Evolutionary conservation across 2,113 vertebrate species (phyloP), one percentile per base, ranked within the genome.

Genomic region (Larimichthys polyactis): DNA sequence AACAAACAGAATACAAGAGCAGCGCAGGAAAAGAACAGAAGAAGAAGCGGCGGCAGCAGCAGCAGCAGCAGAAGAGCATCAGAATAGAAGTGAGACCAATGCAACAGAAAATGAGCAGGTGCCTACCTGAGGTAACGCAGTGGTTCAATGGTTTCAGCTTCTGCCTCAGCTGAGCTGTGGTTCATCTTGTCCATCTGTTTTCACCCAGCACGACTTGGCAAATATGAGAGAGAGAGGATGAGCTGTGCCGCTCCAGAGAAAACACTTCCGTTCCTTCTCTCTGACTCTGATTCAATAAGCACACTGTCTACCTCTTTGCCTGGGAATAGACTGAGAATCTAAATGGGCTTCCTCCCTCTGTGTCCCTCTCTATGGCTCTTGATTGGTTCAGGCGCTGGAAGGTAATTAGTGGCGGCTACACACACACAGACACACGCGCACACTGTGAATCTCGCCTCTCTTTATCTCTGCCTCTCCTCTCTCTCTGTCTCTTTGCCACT

Each of bases 61-160:
- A 60, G 63, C 32, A 44, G 60, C 7, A 9, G 36, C 0, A 55
- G 17, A 48, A 62, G 79, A 75, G 55, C 36, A 71, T 17, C 11
- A 60, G 71, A 69, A 49, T 0, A 51, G 43, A 70, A 43, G 27
- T 16, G 48, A 49, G 14, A 24, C 0, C 15, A 15, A 20, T 46
- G 52, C 44, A 51, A n/a, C 20, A 73, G 62, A 20, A 7, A 27
- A 19, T 1, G 40, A 46, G 44, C 80, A 81, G 78, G 76, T 71
- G 77, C 91, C 80, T 94, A 96, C 95, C 95, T 95, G 90, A 96
- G 93, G 89, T 94, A 95, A 19, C 94, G 95, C 89, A 96, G 91
- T 0, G 94, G 89, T 82, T 96, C 95, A 79, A 90, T 94, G 89
- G 86, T 93, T 75, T 95, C 95, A 44, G 91, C 73, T 54, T 94